Conservation (phyloP, 2,797 vertebrate species). For the Tokudaia tokunoshimensis region DNA sequence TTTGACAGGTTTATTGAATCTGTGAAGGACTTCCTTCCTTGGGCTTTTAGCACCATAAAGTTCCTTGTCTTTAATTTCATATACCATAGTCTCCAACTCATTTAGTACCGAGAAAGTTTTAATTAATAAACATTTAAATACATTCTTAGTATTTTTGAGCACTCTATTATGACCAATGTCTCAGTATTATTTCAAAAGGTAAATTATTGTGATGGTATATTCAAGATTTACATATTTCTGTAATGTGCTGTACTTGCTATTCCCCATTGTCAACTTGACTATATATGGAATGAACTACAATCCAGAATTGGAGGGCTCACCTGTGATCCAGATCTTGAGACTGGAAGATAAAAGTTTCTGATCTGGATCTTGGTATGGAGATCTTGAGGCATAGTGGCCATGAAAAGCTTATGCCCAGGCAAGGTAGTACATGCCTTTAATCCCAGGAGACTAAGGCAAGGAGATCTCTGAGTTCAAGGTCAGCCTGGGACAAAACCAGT, state of each 20-base stretch:
- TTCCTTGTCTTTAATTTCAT: not conserved
- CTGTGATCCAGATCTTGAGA: not conserved
- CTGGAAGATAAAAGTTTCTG: not conserved
- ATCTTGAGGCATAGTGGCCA: not conserved
- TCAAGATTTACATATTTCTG: not conserved
- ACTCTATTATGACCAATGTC: not conserved
- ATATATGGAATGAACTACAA: not conserved
- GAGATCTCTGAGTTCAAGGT: not conserved
- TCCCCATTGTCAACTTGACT: not conserved
- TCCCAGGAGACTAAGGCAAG: not conserved
- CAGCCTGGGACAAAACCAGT: not conserved
- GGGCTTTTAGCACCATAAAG: not conserved
- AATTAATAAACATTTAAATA: not conserved
- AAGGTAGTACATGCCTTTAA: not conserved
- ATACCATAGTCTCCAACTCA: not conserved
- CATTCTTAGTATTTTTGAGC: not conserved
- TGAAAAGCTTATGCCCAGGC: not conserved
- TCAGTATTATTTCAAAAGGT: not conserved
- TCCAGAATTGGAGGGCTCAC: not conserved
- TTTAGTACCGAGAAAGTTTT: not conserved
- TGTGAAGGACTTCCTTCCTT: not conserved
- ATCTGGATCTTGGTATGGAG: not conserved
- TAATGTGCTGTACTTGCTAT: not conserved
- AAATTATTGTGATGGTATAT: not conserved
- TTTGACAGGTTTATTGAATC: not conserved